Base-by-base conservation (phyloP, 2,888 invertebrate species). In the Spilarctia lutea region DNA sequence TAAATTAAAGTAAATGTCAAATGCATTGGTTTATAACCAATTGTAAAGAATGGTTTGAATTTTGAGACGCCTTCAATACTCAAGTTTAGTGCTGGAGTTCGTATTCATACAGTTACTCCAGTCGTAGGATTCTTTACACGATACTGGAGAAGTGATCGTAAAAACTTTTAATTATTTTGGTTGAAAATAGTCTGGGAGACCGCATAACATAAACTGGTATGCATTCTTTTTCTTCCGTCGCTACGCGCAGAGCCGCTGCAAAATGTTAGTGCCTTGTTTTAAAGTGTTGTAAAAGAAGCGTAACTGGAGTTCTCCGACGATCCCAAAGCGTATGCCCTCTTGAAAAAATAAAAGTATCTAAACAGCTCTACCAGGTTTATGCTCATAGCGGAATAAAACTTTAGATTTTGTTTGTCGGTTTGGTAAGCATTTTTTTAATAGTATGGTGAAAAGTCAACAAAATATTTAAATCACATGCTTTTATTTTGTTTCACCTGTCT, bases 151-250 rank as follows among this genome's bases (percentile, higher is more conserved):
- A 85, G 89, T 76, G 90, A 89, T 92, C 92, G 92, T 95, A 94
- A 95, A 94, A 94, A 94, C 92, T 95, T 94, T 95, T 94, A 94
- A 94, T 95, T 94, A 94, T 95, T 94, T 93, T 87, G 87, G 89
- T 87, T 76, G 89, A 87, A 92, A 92, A 92, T 90, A 91, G 89
- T 91, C 86, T 85, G 86, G 86, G 89, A 92, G 90, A 91, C 92
- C 91, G 89, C 92, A 89, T 88, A 63, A 91, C 93, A 94, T 95
- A 94, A 94, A 94, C 90, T 86, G 83, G 89, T 85, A 87, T 91
- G 92, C 90, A 90, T 94, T 94, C 92, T 94, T 92, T 93, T 89
- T 92, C 92, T 91, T 91, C 88, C 84, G 85, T 87, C 84, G 86
- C 87, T 89, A 84, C 84, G 84, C 85, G 83, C 82, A 83, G 83